phyloP scores from a whole-genome alignment of 1,140 invertebrate genomes.

The Macrobrachium nipponense region DNA sequence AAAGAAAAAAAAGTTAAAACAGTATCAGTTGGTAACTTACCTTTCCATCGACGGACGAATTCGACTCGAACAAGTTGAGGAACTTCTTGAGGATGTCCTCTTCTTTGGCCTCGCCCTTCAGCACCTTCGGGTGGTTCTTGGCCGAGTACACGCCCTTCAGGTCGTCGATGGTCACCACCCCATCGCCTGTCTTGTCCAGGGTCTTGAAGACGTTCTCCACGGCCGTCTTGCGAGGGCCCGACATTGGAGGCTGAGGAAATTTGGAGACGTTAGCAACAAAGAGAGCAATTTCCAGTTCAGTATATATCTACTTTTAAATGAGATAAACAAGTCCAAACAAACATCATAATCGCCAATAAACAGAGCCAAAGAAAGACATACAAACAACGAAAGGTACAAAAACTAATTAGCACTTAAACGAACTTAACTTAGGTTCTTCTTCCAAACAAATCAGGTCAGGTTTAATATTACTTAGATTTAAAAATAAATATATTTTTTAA shows the following conservation, averaged over 20 bases:
- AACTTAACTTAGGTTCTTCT: no score
- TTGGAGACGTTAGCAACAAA: not conserved
- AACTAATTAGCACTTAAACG: no score
- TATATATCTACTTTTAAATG: no score
- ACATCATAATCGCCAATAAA: no score
- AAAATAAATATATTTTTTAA: no score
- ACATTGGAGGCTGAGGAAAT: slow-evolving; percentile 83
- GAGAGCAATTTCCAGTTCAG: not conserved
- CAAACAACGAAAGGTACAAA: no score
- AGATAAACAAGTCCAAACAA: no score
- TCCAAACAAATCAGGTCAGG: no score
- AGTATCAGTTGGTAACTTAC: not conserved
- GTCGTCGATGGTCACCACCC: slow-evolving; percentile 86
- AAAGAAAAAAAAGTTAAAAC: not conserved
- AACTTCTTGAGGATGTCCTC: slow-evolving; percentile 88
- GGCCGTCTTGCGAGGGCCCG: slow-evolving; percentile 77
- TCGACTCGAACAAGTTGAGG: slow-evolving; percentile 85
- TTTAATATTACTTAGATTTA: no score
- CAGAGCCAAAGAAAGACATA: no score
- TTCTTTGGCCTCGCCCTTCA: slow-evolving; percentile 86
- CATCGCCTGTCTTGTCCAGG: slow-evolving; percentile 88
- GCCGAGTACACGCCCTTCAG: slow-evolving; percentile 82
- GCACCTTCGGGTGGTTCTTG: slow-evolving; percentile 63
- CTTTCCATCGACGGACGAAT: slow-evolving; percentile 39
- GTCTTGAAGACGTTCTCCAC: slow-evolving; percentile 89